Base-by-base conservation (phyloP, 2,888 invertebrate genomes). In the Nomada flava region DNA sequence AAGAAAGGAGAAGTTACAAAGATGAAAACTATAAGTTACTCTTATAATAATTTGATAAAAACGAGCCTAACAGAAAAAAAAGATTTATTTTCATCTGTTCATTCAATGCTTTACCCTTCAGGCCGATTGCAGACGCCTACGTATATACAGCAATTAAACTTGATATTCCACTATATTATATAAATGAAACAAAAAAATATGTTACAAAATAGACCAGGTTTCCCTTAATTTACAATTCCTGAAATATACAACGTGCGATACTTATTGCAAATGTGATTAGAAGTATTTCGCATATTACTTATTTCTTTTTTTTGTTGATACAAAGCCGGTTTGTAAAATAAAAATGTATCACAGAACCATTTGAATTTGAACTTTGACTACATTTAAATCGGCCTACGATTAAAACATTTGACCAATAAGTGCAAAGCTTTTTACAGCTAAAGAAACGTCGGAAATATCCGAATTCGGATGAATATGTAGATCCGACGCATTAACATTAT, bases 341-440 rank as follows among this genome's bases (percentile, higher is more conserved):
- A 50, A 83, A 60, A 74, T 81, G 75, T 89, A 89, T 89, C 89
- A 89, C 89, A 89, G 89, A 87, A 89, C 62, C 47, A 80, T 64
- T 78, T 74, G 70, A 71, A 76, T 62, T 77, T 47, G 68, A 63
- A 52, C 7, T 29, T 65, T 53, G 18, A 29, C 9, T 50, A 23
- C n/a, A 26, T 23, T 50, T 10, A 53, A 52, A 20, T 29, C 10
- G 29, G 53, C 62, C 77, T 85, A 91, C 15, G 89, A 87, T 59
- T 91, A 87, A 88, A 91, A 92, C 68, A 91, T 89, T 63, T 92
- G 91, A 5, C 89, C 90, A 64, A 91, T 88, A 18, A 90, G 86
- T 20, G 90, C 80, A 36, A 91, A 90, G 64, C 84, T 89, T 72
- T 89, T 87, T 10, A 88, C 87, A 44, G 87, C 74, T 4, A 89